Conservation (phyloP, 92 coral and sea anemone genomes). For the Virgularia gustaviana region DNA sequence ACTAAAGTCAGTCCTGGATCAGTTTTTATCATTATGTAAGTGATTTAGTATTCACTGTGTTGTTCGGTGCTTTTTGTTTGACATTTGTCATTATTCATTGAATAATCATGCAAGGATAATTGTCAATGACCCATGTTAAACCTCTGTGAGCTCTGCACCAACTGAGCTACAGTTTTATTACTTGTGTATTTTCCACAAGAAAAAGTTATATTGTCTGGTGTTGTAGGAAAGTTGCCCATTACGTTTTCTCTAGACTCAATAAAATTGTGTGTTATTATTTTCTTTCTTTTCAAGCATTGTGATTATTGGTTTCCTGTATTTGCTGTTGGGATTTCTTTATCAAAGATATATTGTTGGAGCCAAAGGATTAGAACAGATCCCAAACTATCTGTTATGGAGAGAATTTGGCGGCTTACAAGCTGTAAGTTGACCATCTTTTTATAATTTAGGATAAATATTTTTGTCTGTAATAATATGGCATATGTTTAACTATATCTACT, state of each 20-base stretch:
- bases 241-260: too few species aligned
- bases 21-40: conserved; percentile 72
- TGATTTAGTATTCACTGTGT: not conserved
- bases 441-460: not conserved
- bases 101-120: not conserved
- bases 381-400: conserved; percentile 84
- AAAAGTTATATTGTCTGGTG: not conserved
- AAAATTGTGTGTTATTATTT: too few species aligned
- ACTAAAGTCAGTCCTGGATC: conserved; percentile 69
- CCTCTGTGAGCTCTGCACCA: too few species aligned
- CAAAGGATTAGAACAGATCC: conserved; percentile 88
- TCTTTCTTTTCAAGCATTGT: conserved; percentile 68
- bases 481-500: too few species aligned
- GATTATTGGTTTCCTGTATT: conserved; percentile 65
- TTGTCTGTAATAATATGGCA: not conserved
- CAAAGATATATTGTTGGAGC: conserved; percentile 91
- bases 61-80: not conserved
- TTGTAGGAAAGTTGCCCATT: too few species aligned
- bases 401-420: conserved; percentile 87
- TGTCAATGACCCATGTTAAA: not conserved
- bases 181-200: not conserved
- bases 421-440: conserved; percentile 58
- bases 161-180: not conserved
- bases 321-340: conserved; percentile 78
- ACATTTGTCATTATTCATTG: not conserved